Base-by-base conservation (phyloP, 2,113 vertebrate genomes). In the Fregata magnificens region DNA sequence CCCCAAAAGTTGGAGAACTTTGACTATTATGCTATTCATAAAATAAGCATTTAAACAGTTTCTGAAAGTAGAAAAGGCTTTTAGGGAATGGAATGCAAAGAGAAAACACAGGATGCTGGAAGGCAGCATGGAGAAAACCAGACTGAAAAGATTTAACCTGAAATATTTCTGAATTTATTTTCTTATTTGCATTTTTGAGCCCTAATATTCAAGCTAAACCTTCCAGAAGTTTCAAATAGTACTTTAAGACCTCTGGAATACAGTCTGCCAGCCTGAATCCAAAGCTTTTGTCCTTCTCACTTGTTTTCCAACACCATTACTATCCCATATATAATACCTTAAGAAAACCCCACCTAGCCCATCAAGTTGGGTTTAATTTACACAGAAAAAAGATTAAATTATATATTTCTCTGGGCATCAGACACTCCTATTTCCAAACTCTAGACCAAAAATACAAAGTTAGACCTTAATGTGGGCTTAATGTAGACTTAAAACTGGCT, bases 11-110 rank as follows among this genome's bases (percentile, higher is more conserved):
- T 92, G 66, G 69, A 93, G 61, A 88, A 71, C 21, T 93, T 55
- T 56, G 16, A 93, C 25, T 50, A 92, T 56, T 78, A 82, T 32
- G 24, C 62, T 90, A 63, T 28, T 63, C 59, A 96, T 69, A 79
- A 96, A 96, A 90, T 16, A 95, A 82, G 80, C 40, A 92, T 93
- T 96, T 85, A 59, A 95, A 82, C n/a, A 52, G 40, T 76, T 94
- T 72, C 71, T 93, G 82, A 88, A 87, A 96, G 69, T 34, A 90
- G 42, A 87, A 93, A 88, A 90, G 32, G 55, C 47, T 93, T 96
- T 88, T 72, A 86, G 88, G 73, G 49, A 90, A 93, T 55, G 82
- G 83, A 96, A 86, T 91, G 81, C 55, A 88, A 93, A 74, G 62
- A 86, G 45, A 92, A 96, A 92, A 96, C 82, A 92, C 12, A 78